These are phyloP conservation scores for Meiosimyza decipiens DNA, from an alignment of 2,888 invertebrate genomes.

Conservation along the genomic window DNA sequence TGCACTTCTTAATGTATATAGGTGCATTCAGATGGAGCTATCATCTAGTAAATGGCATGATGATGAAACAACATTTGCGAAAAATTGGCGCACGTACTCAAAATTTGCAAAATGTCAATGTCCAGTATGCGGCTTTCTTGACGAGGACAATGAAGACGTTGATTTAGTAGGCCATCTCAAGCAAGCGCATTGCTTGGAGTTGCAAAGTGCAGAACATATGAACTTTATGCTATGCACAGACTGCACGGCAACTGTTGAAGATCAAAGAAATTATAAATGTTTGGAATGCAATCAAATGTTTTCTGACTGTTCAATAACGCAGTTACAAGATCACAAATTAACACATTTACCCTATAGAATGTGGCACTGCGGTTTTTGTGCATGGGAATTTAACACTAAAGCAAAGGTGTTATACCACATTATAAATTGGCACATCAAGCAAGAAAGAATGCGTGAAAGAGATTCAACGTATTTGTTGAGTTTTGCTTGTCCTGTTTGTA, in stretches of 20 bases:
- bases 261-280: too few species aligned
- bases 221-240: not conserved
- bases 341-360: too few species aligned
- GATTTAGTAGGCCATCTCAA: not conserved
- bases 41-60: too few species aligned
- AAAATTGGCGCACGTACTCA: too few species aligned
- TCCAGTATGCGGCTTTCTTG: not conserved
- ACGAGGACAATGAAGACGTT: not conserved
- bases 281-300: too few species aligned
- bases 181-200: not conserved
- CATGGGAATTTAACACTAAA: not conserved
- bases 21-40: too few species aligned
- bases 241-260: too few species aligned
- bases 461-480: not conserved
- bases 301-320: too few species aligned
- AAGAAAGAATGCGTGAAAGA: not conserved
- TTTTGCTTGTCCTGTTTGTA: not conserved
- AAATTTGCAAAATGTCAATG: slow-evolving; percentile 9
- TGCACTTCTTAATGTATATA: too few species aligned
- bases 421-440: not conserved
- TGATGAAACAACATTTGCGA: too few species aligned
- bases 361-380: not conserved
- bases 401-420: not conserved
- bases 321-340: too few species aligned
- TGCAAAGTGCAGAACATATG: not conserved